Conservation (phyloP, 1,140 invertebrate species). For the Globodera ellingtonae region DNA sequence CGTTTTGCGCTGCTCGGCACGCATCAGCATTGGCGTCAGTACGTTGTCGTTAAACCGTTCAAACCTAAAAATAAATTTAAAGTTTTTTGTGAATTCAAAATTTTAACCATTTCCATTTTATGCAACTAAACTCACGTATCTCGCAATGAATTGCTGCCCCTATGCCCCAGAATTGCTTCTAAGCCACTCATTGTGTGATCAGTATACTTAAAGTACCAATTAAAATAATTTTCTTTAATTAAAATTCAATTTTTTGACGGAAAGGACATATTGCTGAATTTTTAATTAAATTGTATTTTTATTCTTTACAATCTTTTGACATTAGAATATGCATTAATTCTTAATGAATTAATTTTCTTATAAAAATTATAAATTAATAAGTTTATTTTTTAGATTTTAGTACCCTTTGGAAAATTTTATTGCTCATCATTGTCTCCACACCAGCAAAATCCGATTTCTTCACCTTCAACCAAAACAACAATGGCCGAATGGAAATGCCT, state of each 20-base stretch:
- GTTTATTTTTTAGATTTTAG: neutral
- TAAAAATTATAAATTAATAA: neutral
- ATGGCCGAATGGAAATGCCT: slow-evolving; percentile 69
- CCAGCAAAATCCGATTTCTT: slow-evolving; percentile 58
- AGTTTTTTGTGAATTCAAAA: neutral
- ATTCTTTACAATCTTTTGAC: neutral
- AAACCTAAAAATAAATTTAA: slow-evolving; percentile 41
- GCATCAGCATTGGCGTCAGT: slow-evolving; percentile 54
- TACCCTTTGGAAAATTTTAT: slow-evolving; percentile 45
- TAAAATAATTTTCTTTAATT: neutral
- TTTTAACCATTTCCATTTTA: no score
- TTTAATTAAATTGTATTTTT: neutral
- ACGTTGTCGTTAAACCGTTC: slow-evolving; percentile 59
- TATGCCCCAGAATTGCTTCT: slow-evolving; percentile 47
- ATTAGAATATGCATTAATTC: no score
- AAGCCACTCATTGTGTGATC: slow-evolving; percentile 50
- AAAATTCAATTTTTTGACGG: no score
- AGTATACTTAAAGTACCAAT: slow-evolving; percentile 31
- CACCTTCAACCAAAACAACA: slow-evolving; percentile 68
- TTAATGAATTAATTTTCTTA: no score
- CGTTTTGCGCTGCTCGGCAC: slow-evolving; percentile 45
- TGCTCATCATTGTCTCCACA: slow-evolving; percentile 52
- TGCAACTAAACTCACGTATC: slow-evolving; percentile 22
- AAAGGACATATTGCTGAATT: no score
- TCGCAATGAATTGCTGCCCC: slow-evolving; percentile 40